Evolutionary conservation across 2,888 invertebrate species (phyloP).

Genomic region (Cephus nigrinus): DNA sequence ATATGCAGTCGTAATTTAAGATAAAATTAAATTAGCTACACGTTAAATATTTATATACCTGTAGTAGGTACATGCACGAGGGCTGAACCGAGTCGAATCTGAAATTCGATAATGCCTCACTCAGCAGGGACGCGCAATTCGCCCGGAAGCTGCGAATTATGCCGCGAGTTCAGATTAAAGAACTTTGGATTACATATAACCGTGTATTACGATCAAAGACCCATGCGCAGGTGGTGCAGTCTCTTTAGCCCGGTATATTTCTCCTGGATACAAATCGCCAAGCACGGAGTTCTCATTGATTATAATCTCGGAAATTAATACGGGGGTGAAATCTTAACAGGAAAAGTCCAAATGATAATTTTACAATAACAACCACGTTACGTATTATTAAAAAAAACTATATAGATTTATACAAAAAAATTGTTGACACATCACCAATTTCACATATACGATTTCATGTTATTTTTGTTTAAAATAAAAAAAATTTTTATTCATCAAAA

Average conservation of each 20-base stretch:
- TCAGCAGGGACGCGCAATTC: conserved; percentile 50
- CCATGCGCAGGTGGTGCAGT: conserved; percentile 37
- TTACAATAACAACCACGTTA: background rate
- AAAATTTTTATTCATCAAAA: background rate
- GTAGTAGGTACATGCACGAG: conserved; percentile 28
- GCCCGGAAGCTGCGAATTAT: conserved; percentile 62
- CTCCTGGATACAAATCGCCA: background rate
- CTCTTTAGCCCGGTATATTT: background rate
- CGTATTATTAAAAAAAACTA: background rate
- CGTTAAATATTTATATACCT: conserved; percentile 58
- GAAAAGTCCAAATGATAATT: no score
- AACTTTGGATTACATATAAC: conserved; percentile 39
- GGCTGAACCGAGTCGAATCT: conserved; percentile 58
- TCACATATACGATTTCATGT: background rate
- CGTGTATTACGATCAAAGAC: conserved; percentile 43
- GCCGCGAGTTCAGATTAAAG: conserved; percentile 33
- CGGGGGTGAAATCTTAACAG: no score
- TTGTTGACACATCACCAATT: background rate
- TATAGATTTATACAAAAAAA: background rate
- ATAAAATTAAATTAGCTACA: conserved; percentile 45
- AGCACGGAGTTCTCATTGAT: background rate
- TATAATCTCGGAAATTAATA: no score
- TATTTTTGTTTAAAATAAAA: background rate
- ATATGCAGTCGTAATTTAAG: conserved; percentile 33
- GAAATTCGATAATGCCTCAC: conserved; percentile 64